Base-by-base conservation (phyloP, 2,888 invertebrate species). In the Nyleta sp. region DNA sequence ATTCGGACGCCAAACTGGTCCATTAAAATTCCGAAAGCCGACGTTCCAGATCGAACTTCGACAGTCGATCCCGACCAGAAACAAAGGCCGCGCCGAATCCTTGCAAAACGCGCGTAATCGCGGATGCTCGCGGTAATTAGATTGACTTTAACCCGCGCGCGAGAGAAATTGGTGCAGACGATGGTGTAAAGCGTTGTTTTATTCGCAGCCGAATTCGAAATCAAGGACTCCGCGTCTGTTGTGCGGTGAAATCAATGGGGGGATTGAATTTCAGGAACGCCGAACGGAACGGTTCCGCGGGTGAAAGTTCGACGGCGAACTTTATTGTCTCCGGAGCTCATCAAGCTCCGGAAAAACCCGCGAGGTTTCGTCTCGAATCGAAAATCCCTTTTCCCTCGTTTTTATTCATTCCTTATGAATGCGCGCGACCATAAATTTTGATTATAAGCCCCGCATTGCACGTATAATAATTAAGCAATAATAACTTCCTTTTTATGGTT, bases 141-240 rank as follows among this genome's bases (percentile, higher is more conserved):
- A 82, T 84, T 83, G 84, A 84, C 86, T 86, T 86, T 86, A 85
- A 84, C 86, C 81, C 71, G 83, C 55, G 15, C 72, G 68, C 73
- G 80, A 81, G 78, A 81, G 82, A 75, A 65, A 70, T 67, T 76
- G 70, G 79, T 77, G 80, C 59, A 73, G 46, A 40, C 28, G 62
- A 60, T 40, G 18, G 48, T 67, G 57, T 38, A 48, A 50, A 62
- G 62, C 22, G 15, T 2, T 28, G 28, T 20, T 68, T 64, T 76
- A 64, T 62, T 65, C 33, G 38, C 57, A 64, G 53, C 60, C 71
- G 55, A 80, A 78, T 75, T 81, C 71, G 77, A 80, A 81, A 78
- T 78, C 78, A 80, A 72, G 79, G 75, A 74, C 78, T 74, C 70
- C 40, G 17, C 40, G 24, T 46, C 46, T 31, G 15, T 72, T 65